Evolutionary conservation across 1,140 invertebrate species (phyloP).

Genomic region (Bacillus rossius): DNA sequence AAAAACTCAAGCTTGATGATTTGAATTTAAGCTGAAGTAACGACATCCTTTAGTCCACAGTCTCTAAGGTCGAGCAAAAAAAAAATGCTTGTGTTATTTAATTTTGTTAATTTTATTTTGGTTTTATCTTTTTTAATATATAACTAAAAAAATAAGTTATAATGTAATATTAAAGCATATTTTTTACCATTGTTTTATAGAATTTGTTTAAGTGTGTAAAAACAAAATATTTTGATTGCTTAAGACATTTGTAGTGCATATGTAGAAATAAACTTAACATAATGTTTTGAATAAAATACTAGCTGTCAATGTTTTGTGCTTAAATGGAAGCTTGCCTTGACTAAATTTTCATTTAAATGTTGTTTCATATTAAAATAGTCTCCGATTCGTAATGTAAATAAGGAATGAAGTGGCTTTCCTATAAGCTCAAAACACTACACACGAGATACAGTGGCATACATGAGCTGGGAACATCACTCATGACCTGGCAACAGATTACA

Average conservation of each 20-base stretch:
- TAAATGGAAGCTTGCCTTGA: neutral
- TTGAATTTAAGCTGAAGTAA: neutral
- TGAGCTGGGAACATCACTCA: neutral
- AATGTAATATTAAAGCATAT: slow-evolving; percentile 11
- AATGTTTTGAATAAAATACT: neutral
- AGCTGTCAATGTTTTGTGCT: neutral
- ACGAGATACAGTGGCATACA: no score
- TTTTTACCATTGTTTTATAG: slow-evolving; percentile 20
- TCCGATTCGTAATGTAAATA: neutral
- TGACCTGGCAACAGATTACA: neutral
- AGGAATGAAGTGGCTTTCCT: neutral
- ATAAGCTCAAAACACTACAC: no score
- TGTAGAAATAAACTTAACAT: neutral
- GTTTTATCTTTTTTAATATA: slow-evolving; percentile 20
- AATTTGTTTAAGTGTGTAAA: slow-evolving; percentile 19
- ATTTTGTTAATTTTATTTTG: slow-evolving; percentile 13
- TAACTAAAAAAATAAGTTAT: slow-evolving; percentile 16
- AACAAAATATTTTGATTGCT: slow-evolving; percentile 23
- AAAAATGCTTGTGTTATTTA: slow-evolving; percentile 11
- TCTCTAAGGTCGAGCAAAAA: neutral
- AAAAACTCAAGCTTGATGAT: slow-evolving; percentile 5
- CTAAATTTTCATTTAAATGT: neutral
- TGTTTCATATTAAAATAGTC: neutral
- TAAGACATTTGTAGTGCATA: slow-evolving; percentile 3
- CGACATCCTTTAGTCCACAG: neutral